phyloP scores from a whole-genome alignment of 1,140 invertebrate species.

The Drosophila tani region DNA sequence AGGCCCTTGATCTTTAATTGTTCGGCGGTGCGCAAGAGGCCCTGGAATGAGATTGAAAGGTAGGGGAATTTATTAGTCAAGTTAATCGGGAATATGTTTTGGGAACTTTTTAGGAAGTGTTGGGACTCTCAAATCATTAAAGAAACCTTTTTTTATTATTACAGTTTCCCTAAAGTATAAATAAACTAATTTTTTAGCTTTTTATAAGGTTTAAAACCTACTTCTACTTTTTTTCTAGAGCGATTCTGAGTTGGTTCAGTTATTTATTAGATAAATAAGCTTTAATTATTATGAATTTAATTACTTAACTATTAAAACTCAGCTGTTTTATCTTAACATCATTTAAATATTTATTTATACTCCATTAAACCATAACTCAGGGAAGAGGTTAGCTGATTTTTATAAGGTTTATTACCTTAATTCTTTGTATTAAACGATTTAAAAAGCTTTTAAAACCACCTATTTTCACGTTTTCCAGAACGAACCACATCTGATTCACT shows the following conservation, averaged over 20 bases:
- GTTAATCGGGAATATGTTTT: neutral
- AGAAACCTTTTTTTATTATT: neutral
- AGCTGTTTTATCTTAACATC: too few species aligned
- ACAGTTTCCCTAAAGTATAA: neutral
- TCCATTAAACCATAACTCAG: neutral
- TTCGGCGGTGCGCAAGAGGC: conserved; percentile 90
- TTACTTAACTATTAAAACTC: neutral
- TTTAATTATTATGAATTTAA: neutral
- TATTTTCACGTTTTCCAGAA: too few species aligned
- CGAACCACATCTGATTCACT: neutral
- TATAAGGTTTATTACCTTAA: too few species aligned
- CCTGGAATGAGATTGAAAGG: conserved; percentile 85
- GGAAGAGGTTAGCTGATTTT: too few species aligned
- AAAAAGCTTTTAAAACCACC: too few species aligned
- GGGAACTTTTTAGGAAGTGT: neutral
- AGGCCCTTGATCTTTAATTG: conserved; percentile 92
- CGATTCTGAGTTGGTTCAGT: neutral
- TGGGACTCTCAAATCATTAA: neutral
- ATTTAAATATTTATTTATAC: neutral
- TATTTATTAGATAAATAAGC: neutral
- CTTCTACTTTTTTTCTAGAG: too few species aligned
- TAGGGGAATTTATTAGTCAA: neutral
- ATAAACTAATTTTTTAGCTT: neutral
- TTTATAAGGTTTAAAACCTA: too few species aligned
- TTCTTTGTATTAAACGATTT: too few species aligned